Base-by-base conservation (phyloP, 2,888 invertebrate genomes). In the Epirrhoe tristata region DNA sequence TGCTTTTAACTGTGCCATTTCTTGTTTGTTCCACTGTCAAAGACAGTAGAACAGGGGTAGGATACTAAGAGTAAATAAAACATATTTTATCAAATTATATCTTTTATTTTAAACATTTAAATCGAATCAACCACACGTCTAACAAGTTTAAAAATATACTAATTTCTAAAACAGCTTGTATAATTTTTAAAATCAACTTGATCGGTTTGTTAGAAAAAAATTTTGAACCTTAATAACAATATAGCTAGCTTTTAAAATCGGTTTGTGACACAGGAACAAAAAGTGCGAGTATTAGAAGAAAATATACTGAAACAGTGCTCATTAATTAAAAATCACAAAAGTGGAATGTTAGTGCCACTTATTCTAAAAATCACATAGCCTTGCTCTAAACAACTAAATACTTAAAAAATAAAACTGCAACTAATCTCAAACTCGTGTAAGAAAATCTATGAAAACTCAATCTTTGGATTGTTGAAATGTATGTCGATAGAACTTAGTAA, bases 331-430 rank as follows among this genome's bases (percentile, higher is more conserved):
- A 86, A 92, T 91, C 90, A 91, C 91, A 91, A 90, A 82, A 86
- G 87, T 90, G 92, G 93, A 91, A 92, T 91, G 91, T 84, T 81
- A 68, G 89, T 90, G 90, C 86, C 80, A 79, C 91, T 90, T 91
- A 92, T 67, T 81, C 86, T 89, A 90, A 84, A 77, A 84, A 92
- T 93, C 93, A 93, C 93, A 88, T 88, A 90, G 88, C 87, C 85
- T 88, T 89, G 82, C 78, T 80, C 80, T 81, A 81, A 76, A 77
- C 66, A 66, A 72, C 72, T 76, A 74, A 74, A 73, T 67, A 74
- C 69, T 76, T 81, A 79, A 76, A 80, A 77, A 78, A 75, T 74
- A 79, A 81, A 81, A 81, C 73, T 67, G 71, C 72, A 76, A 71
- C 75, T 78, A 78, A 76, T 77, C 69, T 76, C 77, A 76, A 78